Conservation (phyloP, 2,888 invertebrate species). For the Mycalesis mineus region DNA sequence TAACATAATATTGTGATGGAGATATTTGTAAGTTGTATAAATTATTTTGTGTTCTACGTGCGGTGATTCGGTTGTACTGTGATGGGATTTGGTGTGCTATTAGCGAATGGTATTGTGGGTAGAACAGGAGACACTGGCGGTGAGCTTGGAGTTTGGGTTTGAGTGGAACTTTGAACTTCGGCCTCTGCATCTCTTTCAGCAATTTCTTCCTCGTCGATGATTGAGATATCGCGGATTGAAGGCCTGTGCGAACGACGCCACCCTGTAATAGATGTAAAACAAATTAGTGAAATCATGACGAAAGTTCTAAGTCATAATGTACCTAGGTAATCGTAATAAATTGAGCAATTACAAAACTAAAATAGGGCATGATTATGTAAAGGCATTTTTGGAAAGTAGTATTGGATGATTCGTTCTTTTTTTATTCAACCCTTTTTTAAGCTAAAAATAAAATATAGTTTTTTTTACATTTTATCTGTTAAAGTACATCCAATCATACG, state of each 20-base stretch:
- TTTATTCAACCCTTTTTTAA: too few relatives aligned
- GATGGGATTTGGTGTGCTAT: slow-evolving; percentile 60
- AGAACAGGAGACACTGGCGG: slow-evolving; percentile 35
- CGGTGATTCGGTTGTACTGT: slow-evolving; percentile 66
- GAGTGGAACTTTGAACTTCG: slow-evolving; percentile 35
- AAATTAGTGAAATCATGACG: too few relatives aligned
- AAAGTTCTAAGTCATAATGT: too few relatives aligned
- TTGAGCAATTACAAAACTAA: too few relatives aligned
- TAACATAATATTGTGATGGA: background rate
- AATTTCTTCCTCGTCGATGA: slow-evolving; percentile 89
- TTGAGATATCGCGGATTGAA: slow-evolving; percentile 91
- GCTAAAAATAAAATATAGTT: too few relatives aligned
- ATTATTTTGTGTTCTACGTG: slow-evolving; percentile 28
- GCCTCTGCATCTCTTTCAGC: slow-evolving; percentile 74
- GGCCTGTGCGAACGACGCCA: slow-evolving; percentile 90
- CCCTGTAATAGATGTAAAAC: slow-evolving; percentile 59
- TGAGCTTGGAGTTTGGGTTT: slow-evolving; percentile 31
- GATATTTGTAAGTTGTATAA: background rate
- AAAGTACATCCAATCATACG: too few relatives aligned
- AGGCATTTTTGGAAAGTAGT: too few relatives aligned
- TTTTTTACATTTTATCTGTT: too few relatives aligned
- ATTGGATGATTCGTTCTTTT: too few relatives aligned
- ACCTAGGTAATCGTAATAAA: too few relatives aligned
- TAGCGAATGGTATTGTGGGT: slow-evolving; percentile 40
- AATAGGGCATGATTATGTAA: too few relatives aligned